A percentile compares a stretch with the other conserved stretches of the same genome.
Conservation (phyloP, 2,113 vertebrate species). For the Camelus dromedarius region DNA sequence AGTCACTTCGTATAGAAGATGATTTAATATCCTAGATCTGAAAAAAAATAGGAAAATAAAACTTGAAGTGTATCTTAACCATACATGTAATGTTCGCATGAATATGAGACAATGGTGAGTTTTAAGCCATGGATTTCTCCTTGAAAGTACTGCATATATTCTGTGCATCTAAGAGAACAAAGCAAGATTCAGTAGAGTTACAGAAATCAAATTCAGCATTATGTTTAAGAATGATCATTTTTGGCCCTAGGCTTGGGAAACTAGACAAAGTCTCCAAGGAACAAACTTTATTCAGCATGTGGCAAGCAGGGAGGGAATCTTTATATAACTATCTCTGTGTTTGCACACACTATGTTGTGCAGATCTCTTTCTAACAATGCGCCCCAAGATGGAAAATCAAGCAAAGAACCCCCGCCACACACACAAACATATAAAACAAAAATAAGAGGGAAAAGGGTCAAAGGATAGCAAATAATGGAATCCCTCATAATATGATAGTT, state of each 20-base stretch:
- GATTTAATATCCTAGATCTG: neutral
- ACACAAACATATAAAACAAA: neutral
- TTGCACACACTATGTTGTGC: constrained; percentile 14
- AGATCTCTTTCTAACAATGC: constrained; percentile 74
- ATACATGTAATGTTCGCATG: neutral
- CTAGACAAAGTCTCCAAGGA: constrained; percentile 65
- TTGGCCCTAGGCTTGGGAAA: constrained; percentile 51
- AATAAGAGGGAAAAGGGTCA: constrained; percentile 7
- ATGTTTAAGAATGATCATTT: constrained; percentile 44
- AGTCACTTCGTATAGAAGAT: neutral
- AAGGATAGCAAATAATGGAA: neutral
- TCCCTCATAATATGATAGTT: neutral
- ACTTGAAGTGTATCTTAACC: neutral
- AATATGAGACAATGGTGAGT: neutral
- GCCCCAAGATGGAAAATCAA: constrained; percentile 40
- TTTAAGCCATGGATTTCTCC: neutral
- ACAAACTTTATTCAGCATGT: neutral
- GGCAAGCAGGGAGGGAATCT: constrained; percentile 63
- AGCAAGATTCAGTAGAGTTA: neutral
- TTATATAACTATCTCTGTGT: constrained; percentile 74
- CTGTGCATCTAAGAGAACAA: neutral
- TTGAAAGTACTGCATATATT: neutral
- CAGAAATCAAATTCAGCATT: constrained; percentile 31
- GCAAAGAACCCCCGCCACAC: neutral
- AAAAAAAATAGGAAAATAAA: neutral